Base-by-base conservation (phyloP, 2,888 invertebrate species). In the Drosophila infuscata region DNA sequence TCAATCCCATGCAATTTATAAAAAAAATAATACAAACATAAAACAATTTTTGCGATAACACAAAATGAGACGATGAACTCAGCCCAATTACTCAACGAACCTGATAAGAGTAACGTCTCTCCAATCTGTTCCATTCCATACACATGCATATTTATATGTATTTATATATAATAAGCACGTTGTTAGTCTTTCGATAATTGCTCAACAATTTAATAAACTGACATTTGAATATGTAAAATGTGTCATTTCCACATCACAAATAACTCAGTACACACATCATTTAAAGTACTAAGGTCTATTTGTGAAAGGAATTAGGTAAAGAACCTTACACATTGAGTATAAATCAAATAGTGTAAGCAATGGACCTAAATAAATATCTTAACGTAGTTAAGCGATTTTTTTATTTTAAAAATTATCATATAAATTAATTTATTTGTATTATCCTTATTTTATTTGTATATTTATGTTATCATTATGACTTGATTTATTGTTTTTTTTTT, bases 1-100 rank as follows among this genome's bases (percentile, higher is more conserved):
- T 74, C 73, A 81, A 81, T 83, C 87, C 83, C 87, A 90, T 70
- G 73, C 71, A 71, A 78, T 81, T 72, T 73, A 87, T 68, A 54
- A 70, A 79, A 68, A 29, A 59, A 49, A 65, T 35, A 60, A 64
- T 52, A 49, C 43, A 52, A 68, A 65, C 30, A 54, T 15, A 56
- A 48, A 38, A 63, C 65, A 54, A 48, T 49, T 54, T 25, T 67
- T 33, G 74, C 81, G 85, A 89, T 84, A 84, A 73, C 64, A 70
- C 53, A 65, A 62, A 43, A 38, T 56, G 29, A 38, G 38, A n/a
- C 53, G 33, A 41, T 32, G 70, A 70, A 70, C 71, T 59, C 63
- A 70, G 52, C 66, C 20, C 36, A 62, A 48, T 46, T 66, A 43
- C 56, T 11, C 48, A 54, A 43, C 56, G 48, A 49, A 51, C 30